A percentile compares a stretch with the other conserved stretches of the same genome.
These are phyloP conservation scores for Dynastes tityus DNA, from an alignment of 2,888 invertebrate genomes.

Conservation along the genomic window DNA sequence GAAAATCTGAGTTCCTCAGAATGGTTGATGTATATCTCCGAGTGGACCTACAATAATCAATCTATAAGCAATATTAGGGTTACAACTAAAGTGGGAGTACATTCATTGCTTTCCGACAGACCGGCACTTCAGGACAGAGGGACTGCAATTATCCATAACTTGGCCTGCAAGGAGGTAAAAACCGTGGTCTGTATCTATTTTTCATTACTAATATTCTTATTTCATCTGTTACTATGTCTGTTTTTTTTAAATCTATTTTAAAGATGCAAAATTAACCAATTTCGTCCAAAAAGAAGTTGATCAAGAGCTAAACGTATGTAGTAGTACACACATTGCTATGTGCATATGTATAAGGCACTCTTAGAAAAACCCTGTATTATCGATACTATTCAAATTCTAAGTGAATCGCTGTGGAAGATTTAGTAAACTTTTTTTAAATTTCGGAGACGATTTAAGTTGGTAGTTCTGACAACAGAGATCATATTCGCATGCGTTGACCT, in stretches of 20 bases:
- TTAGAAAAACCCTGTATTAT: too few species aligned
- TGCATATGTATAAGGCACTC: too few species aligned
- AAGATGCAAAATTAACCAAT: neutral
- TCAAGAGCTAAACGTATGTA: too few species aligned
- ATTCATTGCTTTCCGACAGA: conserved; percentile 84
- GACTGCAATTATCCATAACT: conserved; percentile 90
- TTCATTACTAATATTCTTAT: conserved; percentile 49
- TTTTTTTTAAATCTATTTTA: conserved; percentile 12
- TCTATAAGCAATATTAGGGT: conserved; percentile 90
- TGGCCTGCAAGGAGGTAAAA: conserved; percentile 97
- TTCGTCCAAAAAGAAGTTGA: neutral
- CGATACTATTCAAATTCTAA: too few species aligned
- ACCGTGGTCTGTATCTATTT: conserved; percentile 90
- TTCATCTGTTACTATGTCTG: conserved; percentile 13
- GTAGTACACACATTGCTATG: too few species aligned
- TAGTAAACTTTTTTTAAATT: too few species aligned
- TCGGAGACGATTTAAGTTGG: too few species aligned
- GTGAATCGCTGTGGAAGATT: too few species aligned
- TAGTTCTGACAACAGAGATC: too few species aligned
- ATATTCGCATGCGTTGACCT: too few species aligned
- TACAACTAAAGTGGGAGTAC: conserved; percentile 93
- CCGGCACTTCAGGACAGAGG: conserved; percentile 84
- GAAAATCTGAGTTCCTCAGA: conserved; percentile 91
- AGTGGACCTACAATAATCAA: conserved; percentile 86
- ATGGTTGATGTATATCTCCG: conserved; percentile 95